These are phyloP conservation scores for Noctua comes DNA, from an alignment of 2,888 invertebrate genomes.

Conservation along the genomic window DNA sequence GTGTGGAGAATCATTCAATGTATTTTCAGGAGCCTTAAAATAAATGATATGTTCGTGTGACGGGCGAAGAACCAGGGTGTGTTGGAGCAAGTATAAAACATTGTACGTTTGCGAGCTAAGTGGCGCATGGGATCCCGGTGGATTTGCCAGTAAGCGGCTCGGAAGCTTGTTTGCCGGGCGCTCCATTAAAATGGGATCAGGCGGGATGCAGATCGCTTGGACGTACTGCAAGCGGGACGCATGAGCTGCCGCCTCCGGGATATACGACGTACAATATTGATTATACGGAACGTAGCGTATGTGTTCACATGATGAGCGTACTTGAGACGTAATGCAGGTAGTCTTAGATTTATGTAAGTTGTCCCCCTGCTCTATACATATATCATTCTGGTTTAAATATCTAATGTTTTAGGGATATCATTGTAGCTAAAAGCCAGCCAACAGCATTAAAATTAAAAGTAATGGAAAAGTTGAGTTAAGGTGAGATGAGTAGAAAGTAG, in stretches of 20 bases:
- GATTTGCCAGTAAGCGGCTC: constrained; percentile 89
- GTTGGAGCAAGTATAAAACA: constrained; percentile 74
- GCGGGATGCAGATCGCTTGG: constrained; percentile 89
- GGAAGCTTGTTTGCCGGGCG: constrained; percentile 89
- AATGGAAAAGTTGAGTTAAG: background rate
- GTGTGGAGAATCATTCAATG: constrained; percentile 27
- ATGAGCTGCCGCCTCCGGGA: constrained; percentile 69
- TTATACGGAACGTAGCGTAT: constrained; percentile 53
- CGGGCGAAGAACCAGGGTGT: constrained; percentile 56
- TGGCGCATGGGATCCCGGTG: constrained; percentile 86
- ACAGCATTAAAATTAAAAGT: background rate
- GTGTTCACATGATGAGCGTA: constrained; percentile 50
- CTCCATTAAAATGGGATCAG: constrained; percentile 91
- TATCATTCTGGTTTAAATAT: background rate
- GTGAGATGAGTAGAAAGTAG: background rate
- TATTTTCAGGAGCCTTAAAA: constrained; percentile 44
- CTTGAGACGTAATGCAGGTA: constrained; percentile 47
- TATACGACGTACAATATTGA: constrained; percentile 67
- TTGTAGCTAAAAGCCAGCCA: background rate
- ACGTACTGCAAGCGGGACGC: constrained; percentile 77
- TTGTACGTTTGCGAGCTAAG: constrained; percentile 83
- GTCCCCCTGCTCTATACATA: background rate
- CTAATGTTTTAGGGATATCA: background rate
- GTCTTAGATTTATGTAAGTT: constrained; percentile 40
- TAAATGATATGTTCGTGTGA: constrained; percentile 52